Percentiles rank a stretch among this genome's conserved stretches.
Evolutionary conservation across 2,113 vertebrate species (phyloP).

Genomic region (Trogon melanurus): DNA sequence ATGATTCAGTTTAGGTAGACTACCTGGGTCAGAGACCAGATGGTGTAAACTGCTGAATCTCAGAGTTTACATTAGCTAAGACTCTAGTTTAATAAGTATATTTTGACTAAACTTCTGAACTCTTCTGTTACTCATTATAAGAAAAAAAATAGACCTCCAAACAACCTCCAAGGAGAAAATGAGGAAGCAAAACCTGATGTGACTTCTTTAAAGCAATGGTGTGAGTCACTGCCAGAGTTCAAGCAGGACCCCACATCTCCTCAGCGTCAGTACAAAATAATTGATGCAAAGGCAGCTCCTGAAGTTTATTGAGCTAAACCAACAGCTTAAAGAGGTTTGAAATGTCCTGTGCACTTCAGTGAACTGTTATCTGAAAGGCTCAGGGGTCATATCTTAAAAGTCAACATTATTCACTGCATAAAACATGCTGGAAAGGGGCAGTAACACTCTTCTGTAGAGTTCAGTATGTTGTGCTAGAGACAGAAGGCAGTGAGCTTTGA

Average conservation of each 20-base stretch:
- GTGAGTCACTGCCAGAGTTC: neutral
- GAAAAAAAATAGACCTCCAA: neutral
- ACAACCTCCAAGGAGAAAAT: neutral
- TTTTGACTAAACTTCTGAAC: neutral
- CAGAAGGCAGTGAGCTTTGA: neutral
- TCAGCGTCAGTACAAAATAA: neutral
- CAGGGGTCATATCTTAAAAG: neutral
- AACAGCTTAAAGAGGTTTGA: neutral
- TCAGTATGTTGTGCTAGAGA: neutral
- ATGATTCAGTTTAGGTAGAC: neutral
- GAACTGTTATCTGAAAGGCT: neutral
- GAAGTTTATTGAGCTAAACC: neutral
- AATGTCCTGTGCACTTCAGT: neutral
- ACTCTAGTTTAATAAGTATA: neutral
- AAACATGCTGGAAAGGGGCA: neutral
- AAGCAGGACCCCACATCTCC: neutral
- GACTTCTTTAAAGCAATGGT: neutral
- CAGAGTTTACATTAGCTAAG: neutral
- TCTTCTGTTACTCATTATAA: neutral
- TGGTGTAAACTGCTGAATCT: slow-evolving; percentile 29
- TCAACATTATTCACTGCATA: neutral
- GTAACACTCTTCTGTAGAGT: neutral
- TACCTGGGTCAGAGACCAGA: slow-evolving; percentile 23
- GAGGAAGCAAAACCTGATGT: neutral
- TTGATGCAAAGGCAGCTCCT: neutral